Evolutionary conservation across 1,140 invertebrate genomes (phyloP).

Genomic region (Steinernema khuongi): DNA sequence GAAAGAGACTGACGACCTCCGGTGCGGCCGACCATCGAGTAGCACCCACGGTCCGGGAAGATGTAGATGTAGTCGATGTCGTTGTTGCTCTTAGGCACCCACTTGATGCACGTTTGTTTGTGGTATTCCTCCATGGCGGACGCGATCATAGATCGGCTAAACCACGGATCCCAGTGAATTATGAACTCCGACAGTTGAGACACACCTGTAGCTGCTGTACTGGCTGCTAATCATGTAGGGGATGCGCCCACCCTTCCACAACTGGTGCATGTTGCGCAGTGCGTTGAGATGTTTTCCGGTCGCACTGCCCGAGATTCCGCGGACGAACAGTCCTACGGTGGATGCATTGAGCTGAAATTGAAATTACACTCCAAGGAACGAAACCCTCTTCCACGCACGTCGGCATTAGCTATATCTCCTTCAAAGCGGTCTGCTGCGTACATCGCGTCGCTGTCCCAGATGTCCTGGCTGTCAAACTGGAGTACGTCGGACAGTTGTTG

Average conservation of each 20-base stretch:
- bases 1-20: slow-evolving; percentile 64
- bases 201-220: slow-evolving; percentile 56
- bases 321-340: slow-evolving; percentile 49
- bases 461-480: slow-evolving; percentile 31
- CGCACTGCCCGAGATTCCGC: slow-evolving; percentile 38
- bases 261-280: slow-evolving; percentile 52
- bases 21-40: slow-evolving; percentile 50
- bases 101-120: slow-evolving; percentile 53
- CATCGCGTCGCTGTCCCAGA: slow-evolving; percentile 58
- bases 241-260: slow-evolving; percentile 54
- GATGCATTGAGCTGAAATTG: slow-evolving; percentile 51
- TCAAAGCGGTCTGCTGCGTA: slow-evolving; percentile 53
- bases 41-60: slow-evolving; percentile 56
- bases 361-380: not conserved
- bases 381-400: slow-evolving; percentile 38
- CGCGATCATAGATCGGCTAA: slow-evolving; percentile 57
- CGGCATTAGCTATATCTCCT: slow-evolving; percentile 57
- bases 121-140: slow-evolving; percentile 55
- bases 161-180: slow-evolving; percentile 22
- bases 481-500: slow-evolving; percentile 41
- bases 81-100: slow-evolving; percentile 48
- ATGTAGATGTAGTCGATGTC: slow-evolving; percentile 57
- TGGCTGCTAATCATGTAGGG: slow-evolving; percentile 56
- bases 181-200: not conserved
- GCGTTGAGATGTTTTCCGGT: slow-evolving; percentile 47